Conservation (phyloP, 2,113 vertebrate species). For the Danionella cerebrum region DNA sequence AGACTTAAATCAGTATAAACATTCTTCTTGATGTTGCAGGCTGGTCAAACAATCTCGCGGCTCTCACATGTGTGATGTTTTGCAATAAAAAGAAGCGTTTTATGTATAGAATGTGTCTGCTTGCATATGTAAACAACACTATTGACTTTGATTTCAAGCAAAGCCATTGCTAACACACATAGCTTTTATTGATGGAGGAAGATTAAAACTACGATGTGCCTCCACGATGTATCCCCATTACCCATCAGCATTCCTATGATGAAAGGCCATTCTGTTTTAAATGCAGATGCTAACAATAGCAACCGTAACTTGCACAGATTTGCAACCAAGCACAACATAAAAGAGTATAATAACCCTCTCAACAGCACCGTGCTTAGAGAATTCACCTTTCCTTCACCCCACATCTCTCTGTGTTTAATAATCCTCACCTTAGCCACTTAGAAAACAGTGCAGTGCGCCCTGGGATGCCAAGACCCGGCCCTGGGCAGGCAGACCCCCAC, state of each 20-base stretch:
- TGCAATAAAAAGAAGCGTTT: slow-evolving; percentile 6
- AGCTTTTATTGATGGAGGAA: neutral
- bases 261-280: too few species aligned
- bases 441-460: neutral
- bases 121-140: slow-evolving; percentile 25
- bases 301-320: too few species aligned
- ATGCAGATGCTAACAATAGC: too few species aligned
- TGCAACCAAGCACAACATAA: neutral
- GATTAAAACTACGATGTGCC: neutral
- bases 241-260: neutral
- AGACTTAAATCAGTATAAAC: slow-evolving; percentile 7
- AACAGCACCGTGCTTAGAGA: neutral
- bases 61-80: neutral
- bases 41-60: slow-evolving; percentile 4
- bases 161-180: slow-evolving; percentile 13
- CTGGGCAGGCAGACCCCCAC: slow-evolving; percentile 5
- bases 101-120: neutral
- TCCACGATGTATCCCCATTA: neutral
- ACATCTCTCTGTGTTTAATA: neutral
- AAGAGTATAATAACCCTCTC: neutral
- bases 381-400: neutral
- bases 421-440: neutral
- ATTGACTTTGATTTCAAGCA: slow-evolving; percentile 25
- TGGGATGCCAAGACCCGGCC: neutral
- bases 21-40: neutral